Base-by-base conservation (phyloP, 2,888 invertebrate species). In the Ametastegia equiseti region DNA sequence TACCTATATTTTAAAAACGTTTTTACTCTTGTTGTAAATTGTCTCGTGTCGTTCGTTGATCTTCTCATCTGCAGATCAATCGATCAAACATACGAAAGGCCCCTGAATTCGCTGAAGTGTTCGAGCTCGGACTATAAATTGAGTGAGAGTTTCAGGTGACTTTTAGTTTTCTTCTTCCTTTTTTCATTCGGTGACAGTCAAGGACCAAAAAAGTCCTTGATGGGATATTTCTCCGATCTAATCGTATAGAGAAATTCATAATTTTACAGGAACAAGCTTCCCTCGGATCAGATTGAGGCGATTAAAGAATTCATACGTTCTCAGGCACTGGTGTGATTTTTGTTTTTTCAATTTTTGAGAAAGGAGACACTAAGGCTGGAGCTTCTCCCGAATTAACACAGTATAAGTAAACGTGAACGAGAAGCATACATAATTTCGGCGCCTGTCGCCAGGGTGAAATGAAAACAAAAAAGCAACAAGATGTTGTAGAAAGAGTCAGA, bases 341-440 rank as follows among this genome's bases (percentile, higher is more conserved):
- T 63, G 15, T 15, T 30, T 30, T n/a, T 63, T n/a, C 1, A 1
- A 9, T 23, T 23, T 50, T 23, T 23, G 11, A 11, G n/a, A 33
- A 63, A 63, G 33, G 23, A 30, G n/a, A 63, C 33, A 15, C n/a
- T 54, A 54, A 30, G 33, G n/a, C 11, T 27, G 15, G 30, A 63
- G 63, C n/a, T 63, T 63, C 33, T 63, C 30, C 33, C 30, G 33
- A 63, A 63, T 63, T 63, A 63, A 30, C 63, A n/a, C 30, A 33
- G 33, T 15, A 33, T n/a, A n/a, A n/a, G n/a, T n/a, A n/a, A n/a
- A n/a, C n/a, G n/a, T n/a, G n/a, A 63, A 63, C 27, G 63, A 30
- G 63, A 30, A 63, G 63, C 63, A 63, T 63, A 30, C 63, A 63
- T 63, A 30, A 63, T 30, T 30, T 63, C 15, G 63, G 33, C 33